phyloP scores from a whole-genome alignment of 2,797 vertebrate species.

The Sylvilagus floridanus region DNA sequence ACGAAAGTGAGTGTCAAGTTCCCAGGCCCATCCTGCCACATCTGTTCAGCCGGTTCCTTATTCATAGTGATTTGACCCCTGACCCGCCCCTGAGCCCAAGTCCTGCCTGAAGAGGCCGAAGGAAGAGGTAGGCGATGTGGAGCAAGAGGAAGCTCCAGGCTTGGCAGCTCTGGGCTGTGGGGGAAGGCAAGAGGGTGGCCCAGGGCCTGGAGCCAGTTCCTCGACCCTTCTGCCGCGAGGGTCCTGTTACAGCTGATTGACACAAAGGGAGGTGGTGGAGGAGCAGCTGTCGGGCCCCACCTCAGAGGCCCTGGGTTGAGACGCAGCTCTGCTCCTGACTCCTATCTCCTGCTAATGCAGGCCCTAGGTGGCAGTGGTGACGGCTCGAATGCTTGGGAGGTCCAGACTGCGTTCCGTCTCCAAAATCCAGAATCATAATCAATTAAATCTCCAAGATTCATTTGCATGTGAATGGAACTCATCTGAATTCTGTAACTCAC shows the following conservation, averaged over 20 bases:
- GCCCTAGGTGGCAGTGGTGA: too few relatives aligned
- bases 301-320: too few relatives aligned
- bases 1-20: neutral
- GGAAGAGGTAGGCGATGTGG: neutral
- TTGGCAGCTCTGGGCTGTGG: neutral
- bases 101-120: neutral
- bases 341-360: too few relatives aligned
- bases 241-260: neutral
- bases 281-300: too few relatives aligned
- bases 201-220: neutral
- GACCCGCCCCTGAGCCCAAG: neutral
- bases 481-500: neutral
- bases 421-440: too few relatives aligned
- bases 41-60: neutral
- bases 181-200: fast-evolving
- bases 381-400: too few relatives aligned
- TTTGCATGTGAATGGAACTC: neutral
- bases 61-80: neutral
- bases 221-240: neutral
- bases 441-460: neutral
- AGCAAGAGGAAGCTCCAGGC: neutral
- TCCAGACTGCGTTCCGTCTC: too few relatives aligned
- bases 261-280: too few relatives aligned
- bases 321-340: too few relatives aligned
- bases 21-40: neutral